Evolutionary conservation across 2,797 vertebrate species (phyloP).

Genomic region (Coendou prehensilis): DNA sequence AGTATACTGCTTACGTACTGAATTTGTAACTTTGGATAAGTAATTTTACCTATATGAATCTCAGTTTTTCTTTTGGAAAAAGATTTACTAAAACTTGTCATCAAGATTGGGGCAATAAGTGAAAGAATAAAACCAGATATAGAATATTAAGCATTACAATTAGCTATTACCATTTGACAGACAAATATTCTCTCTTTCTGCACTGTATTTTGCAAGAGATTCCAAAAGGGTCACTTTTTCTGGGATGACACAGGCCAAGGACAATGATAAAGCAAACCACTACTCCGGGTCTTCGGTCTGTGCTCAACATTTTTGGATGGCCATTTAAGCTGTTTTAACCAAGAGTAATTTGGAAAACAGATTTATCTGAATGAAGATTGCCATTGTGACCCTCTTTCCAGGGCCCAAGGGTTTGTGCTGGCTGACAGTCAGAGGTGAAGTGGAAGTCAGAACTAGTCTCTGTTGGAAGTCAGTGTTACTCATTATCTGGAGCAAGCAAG

Average conservation of each 20-base stretch:
- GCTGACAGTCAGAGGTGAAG: constrained; percentile 32
- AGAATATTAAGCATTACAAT: background rate
- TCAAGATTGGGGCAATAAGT: background rate
- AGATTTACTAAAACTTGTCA: background rate
- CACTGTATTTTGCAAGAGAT: background rate
- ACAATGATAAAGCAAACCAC: background rate
- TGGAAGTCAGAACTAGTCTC: background rate
- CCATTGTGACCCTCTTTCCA: constrained; percentile 33
- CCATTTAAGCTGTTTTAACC: constrained; percentile 8
- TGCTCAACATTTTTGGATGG: background rate
- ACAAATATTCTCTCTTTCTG: background rate
- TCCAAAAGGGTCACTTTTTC: background rate
- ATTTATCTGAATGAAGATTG: background rate
- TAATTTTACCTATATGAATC: background rate
- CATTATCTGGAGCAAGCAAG: background rate
- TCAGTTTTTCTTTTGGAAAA: background rate
- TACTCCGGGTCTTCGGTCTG: background rate
- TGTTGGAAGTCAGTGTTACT: background rate
- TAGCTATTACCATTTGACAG: background rate
- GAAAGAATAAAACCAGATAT: background rate
- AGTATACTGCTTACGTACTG: background rate
- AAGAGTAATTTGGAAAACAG: constrained; percentile 66
- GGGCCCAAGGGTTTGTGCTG: background rate
- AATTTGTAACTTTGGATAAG: background rate
- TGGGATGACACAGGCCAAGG: background rate